phyloP scores from a whole-genome alignment of 2,888 invertebrate species.

The Apamea sordens region DNA sequence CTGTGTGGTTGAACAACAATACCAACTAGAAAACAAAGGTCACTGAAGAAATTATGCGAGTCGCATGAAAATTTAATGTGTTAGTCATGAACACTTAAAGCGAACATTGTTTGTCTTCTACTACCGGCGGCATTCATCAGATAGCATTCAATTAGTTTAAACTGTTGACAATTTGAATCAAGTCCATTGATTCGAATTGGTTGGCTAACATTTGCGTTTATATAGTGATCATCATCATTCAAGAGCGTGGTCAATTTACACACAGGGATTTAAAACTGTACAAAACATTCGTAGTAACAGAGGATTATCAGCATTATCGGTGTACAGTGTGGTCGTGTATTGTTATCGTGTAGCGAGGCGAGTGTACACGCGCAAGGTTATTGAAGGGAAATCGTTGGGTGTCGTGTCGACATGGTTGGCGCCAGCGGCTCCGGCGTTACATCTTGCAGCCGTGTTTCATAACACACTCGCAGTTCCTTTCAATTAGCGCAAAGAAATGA shows the following conservation, averaged over 20 bases:
- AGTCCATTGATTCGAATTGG: slow-evolving; percentile 67
- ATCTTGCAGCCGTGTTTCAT: slow-evolving; percentile 83
- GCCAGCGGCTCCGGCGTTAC: slow-evolving; percentile 78
- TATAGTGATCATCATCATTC: slow-evolving; percentile 69
- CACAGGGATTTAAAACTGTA: slow-evolving; percentile 47
- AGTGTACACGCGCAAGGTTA: slow-evolving; percentile 85
- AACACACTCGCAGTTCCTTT: slow-evolving; percentile 77
- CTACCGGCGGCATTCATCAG: slow-evolving; percentile 60
- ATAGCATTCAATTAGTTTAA: slow-evolving; percentile 65
- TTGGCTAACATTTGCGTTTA: slow-evolving; percentile 67
- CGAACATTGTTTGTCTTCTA: slow-evolving; percentile 63
- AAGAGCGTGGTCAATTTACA: slow-evolving; percentile 43
- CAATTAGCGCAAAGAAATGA: slow-evolving; percentile 73
- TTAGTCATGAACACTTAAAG: slow-evolving; percentile 78
- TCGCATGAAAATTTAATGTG: slow-evolving; percentile 81
- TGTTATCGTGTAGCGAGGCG: slow-evolving; percentile 79
- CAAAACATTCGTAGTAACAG: slow-evolving; percentile 61
- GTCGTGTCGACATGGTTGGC: slow-evolving; percentile 81
- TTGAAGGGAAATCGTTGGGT: slow-evolving; percentile 87
- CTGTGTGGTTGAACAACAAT: slow-evolving; percentile 77
- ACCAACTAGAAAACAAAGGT: slow-evolving; percentile 81
- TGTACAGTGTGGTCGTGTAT: slow-evolving; percentile 73
- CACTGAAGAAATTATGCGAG: slow-evolving; percentile 81
- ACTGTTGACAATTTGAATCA: slow-evolving; percentile 67
- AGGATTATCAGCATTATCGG: slow-evolving; percentile 73